Conservation (phyloP, 2,797 vertebrate species). For the Distichodus sexfasciatus region DNA sequence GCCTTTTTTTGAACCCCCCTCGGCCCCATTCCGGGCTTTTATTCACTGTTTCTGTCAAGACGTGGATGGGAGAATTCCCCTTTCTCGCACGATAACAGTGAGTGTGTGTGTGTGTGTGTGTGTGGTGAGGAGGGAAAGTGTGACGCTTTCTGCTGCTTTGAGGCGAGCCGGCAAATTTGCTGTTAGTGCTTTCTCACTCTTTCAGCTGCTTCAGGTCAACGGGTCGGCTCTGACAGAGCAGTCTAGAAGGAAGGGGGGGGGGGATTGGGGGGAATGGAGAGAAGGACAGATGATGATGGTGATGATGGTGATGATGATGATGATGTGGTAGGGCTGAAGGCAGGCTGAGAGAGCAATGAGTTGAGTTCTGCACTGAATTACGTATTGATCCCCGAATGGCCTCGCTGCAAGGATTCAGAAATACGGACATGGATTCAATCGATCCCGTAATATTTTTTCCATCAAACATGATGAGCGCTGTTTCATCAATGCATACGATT, state of each 20-base stretch:
- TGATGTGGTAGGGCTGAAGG: background rate
- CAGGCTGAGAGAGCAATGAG: background rate
- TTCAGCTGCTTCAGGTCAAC: conserved; percentile 22
- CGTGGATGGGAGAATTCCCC: too few species aligned
- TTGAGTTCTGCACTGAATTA: background rate
- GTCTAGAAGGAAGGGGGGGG: background rate
- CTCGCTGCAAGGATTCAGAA: background rate
- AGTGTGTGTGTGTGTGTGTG: too few species aligned
- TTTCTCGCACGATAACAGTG: too few species aligned
- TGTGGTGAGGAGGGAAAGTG: background rate
- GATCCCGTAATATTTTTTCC: background rate
- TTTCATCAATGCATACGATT: too few species aligned
- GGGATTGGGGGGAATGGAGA: background rate
- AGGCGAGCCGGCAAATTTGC: background rate
- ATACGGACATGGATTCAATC: background rate
- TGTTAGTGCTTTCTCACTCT: conserved; percentile 26
- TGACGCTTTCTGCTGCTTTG: background rate
- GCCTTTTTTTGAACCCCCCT: too few species aligned
- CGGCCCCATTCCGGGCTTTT: too few species aligned
- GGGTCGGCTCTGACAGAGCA: conserved; percentile 28
- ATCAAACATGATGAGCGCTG: too few species aligned
- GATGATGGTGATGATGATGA: background rate
- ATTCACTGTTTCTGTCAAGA: too few species aligned
- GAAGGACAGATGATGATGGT: background rate
- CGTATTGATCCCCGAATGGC: background rate